phyloP scores from a whole-genome alignment of 2,113 vertebrate species.

The Natator depressus region DNA sequence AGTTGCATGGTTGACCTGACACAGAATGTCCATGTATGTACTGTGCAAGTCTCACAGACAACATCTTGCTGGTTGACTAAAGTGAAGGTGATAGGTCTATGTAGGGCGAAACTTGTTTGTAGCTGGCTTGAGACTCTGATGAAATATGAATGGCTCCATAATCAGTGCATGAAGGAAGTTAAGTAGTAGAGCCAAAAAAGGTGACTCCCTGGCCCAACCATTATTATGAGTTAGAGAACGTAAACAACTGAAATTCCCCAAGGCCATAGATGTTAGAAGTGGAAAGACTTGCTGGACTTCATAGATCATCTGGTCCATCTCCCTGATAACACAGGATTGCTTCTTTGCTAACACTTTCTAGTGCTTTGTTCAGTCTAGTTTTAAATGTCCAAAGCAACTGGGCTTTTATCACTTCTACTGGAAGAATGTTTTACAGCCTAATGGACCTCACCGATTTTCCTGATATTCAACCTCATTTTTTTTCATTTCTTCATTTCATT shows the following conservation, averaged over 20 bases:
- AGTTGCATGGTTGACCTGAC: background rate
- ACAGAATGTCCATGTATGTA: background rate
- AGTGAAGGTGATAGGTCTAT: background rate
- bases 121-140: background rate
- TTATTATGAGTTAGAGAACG: background rate
- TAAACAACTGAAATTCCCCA: background rate
- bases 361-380: constrained; percentile 64
- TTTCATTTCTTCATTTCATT: background rate
- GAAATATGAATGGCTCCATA: background rate
- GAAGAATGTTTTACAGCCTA: background rate
- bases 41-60: background rate
- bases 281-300: background rate
- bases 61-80: background rate
- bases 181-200: background rate
- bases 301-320: background rate
- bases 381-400: constrained; percentile 42
- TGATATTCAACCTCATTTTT: background rate
- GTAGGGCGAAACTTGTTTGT: background rate
- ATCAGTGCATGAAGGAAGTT: background rate
- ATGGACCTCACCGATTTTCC: background rate
- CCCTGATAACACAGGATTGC: background rate
- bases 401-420: background rate
- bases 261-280: background rate
- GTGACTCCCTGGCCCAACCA: rapidly evolving
- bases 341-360: constrained; percentile 10